Evolutionary conservation across 2,113 vertebrate genomes (phyloP).

Genomic region (Donacobius atricapilla): DNA sequence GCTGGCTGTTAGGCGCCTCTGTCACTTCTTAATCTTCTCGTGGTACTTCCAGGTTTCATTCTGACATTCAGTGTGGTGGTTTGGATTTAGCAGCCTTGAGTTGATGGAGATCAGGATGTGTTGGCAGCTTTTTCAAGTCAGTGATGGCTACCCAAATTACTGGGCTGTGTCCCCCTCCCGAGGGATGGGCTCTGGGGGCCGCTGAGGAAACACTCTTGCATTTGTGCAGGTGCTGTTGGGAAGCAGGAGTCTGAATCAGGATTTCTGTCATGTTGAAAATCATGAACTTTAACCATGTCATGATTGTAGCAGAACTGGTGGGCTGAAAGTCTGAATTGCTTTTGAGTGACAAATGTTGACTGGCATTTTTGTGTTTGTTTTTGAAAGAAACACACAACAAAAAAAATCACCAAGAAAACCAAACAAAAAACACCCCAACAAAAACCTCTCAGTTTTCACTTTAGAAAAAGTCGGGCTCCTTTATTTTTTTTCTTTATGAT

Average conservation of each 20-base stretch:
- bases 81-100: background rate
- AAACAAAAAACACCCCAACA: background rate
- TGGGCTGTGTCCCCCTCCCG: background rate
- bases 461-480: background rate
- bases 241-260: background rate
- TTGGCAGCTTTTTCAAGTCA: background rate
- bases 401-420: background rate
- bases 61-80: background rate
- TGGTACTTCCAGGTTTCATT: background rate
- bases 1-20: fast-evolving
- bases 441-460: background rate
- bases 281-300: background rate
- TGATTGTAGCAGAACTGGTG: background rate
- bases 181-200: background rate
- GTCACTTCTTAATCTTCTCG: background rate
- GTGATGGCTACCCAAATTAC: fast-evolving
- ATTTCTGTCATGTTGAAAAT: background rate
- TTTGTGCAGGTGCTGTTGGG: background rate
- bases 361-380: background rate
- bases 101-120: background rate
- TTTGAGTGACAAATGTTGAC: background rate
- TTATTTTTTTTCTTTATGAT: background rate
- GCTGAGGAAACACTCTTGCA: background rate
- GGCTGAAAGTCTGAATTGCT: background rate
- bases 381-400: background rate